Evolutionary conservation across 2,888 invertebrate genomes (phyloP).

Genomic region (Glaucopsyche alexis): DNA sequence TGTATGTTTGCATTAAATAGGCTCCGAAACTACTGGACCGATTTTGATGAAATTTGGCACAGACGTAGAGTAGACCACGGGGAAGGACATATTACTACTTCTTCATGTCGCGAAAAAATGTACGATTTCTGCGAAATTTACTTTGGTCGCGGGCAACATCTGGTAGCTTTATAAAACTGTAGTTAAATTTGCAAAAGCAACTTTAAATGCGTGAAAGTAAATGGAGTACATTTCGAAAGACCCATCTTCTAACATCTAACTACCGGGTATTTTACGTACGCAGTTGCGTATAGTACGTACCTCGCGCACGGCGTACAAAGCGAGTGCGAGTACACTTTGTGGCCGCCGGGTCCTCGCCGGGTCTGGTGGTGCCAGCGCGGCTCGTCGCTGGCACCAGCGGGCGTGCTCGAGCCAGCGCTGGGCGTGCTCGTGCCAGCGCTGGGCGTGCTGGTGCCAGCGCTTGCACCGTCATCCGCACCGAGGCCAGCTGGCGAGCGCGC

Average conservation of each 20-base stretch:
- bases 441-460: conserved; percentile 11
- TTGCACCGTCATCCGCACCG: neutral
- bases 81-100: no score
- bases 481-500: conserved; percentile 64
- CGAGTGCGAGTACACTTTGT: conserved; percentile 78
- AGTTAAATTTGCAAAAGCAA: no score
- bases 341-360: conserved; percentile 70
- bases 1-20: no score
- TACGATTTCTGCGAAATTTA: no score
- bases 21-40: no score
- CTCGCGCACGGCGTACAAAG: conserved; percentile 85
- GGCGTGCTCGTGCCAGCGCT: conserved; percentile 22
- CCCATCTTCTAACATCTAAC: neutral
- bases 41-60: no score
- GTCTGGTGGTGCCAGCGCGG: conserved; percentile 73
- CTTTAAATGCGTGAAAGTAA: neutral
- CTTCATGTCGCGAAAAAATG: no score
- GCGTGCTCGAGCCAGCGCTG: conserved; percentile 34
- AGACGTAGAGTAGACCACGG: no score
- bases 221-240: neutral
- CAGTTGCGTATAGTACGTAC: conserved; percentile 59
- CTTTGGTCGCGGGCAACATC: no score
- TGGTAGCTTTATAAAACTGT: no score
- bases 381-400: conserved; percentile 42
- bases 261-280: neutral